Evolutionary conservation across 1,140 invertebrate genomes (phyloP).

Genomic region (Pararge aegeria): DNA sequence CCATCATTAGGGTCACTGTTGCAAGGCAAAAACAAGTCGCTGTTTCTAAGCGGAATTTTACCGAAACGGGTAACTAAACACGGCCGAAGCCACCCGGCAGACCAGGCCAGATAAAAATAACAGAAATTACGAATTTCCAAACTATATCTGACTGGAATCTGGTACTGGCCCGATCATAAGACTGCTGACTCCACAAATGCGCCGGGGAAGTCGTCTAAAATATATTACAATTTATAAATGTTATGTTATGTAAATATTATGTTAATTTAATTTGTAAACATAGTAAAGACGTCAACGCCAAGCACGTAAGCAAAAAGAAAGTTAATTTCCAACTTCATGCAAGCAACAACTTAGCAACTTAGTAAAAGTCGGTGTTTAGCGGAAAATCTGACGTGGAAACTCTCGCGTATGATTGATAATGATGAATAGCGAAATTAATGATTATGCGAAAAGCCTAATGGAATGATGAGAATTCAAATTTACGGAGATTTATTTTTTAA

Average conservation of each 20-base stretch:
- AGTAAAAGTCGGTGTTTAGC: conserved; percentile 1
- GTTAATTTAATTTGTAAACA: neutral
- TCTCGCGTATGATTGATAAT: conserved; percentile 23
- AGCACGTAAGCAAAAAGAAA: neutral
- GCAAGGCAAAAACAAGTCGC: no score
- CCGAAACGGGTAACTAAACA: no score
- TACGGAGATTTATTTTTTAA: conserved; percentile 6
- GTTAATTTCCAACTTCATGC: conserved; percentile 1
- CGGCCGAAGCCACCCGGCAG: no score
- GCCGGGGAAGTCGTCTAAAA: no score
- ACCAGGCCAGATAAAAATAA: no score
- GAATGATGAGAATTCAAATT: conserved; percentile 17
- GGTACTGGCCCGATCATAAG: no score
- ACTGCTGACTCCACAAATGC: no score
- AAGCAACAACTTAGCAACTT: neutral
- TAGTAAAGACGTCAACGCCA: neutral
- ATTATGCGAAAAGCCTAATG: conserved; percentile 17
- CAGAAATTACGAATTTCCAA: no score
- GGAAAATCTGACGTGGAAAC: conserved; percentile 16
- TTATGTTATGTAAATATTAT: neutral
- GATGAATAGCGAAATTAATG: conserved; percentile 26
- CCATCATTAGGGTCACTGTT: no score
- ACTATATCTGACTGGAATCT: no score
- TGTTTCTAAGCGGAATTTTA: no score
- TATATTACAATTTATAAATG: neutral